Conservation (phyloP, 2,797 vertebrate species). For the Pristis pectinata region DNA sequence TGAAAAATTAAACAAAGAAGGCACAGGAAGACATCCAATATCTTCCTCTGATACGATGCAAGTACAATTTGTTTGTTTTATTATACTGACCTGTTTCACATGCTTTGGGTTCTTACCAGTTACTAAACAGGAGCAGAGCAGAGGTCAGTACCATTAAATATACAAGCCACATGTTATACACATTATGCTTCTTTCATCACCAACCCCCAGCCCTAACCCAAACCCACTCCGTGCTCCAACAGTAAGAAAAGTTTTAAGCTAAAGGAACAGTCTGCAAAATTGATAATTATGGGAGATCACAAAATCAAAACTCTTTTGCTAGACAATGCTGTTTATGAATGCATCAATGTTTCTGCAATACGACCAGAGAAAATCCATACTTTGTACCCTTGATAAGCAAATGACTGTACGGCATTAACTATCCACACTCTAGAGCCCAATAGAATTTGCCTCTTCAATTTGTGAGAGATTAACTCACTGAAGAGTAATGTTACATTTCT, state of each 20-base stretch:
- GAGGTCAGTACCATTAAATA: neutral
- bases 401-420: neutral
- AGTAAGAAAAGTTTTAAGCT: neutral
- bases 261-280: neutral
- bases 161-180: neutral
- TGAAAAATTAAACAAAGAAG: neutral
- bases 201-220: neutral
- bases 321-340: neutral
- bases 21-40: neutral
- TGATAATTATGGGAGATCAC: neutral
- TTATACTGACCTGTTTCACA: neutral
- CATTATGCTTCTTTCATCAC: neutral
- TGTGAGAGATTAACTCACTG: neutral
- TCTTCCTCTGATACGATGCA: neutral
- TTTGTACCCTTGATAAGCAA: conserved; percentile 1
- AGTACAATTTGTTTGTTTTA: neutral
- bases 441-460: neutral
- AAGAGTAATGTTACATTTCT: neutral
- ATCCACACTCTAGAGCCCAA: neutral
- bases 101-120: neutral
- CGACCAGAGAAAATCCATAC: neutral
- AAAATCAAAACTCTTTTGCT: neutral
- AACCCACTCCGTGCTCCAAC: no score
- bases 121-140: neutral
- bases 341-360: neutral